Evolutionary conservation across 2,113 vertebrate genomes (phyloP).

Genomic region (Salvelinus alpinus): DNA sequence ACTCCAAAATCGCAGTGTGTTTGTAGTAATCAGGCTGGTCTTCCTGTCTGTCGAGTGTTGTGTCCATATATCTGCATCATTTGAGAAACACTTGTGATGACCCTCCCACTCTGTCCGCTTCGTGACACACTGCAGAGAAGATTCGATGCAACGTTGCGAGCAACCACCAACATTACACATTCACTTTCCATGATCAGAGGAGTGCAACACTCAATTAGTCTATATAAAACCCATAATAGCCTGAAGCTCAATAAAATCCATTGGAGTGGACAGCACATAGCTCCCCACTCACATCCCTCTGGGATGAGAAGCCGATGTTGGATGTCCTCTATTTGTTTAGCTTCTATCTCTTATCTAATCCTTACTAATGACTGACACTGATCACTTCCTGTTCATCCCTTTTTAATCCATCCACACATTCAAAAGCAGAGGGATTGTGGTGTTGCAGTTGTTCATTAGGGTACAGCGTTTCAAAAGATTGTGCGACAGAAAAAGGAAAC

Average conservation of each 20-base stretch:
- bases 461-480: no score
- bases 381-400: neutral
- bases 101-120: no score
- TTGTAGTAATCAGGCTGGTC: no score
- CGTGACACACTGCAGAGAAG: no score
- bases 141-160: neutral
- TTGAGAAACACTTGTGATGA: no score
- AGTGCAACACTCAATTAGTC: neutral
- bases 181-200: constrained; percentile 12
- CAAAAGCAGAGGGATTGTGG: neutral
- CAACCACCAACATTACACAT: constrained; percentile 12
- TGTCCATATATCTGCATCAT: no score
- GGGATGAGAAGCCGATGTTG: neutral
- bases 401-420: constrained; percentile 9
- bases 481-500: no score
- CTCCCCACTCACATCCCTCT: neutral
- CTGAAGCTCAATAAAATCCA: constrained; percentile 13
- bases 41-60: no score
- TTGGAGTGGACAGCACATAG: neutral
- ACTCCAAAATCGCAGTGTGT: no score
- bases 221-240: neutral
- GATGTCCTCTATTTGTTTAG: constrained; percentile 7
- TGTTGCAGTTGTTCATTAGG: neutral
- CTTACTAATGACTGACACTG: neutral
- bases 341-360: constrained; percentile 6